Evolutionary conservation across 2,113 vertebrate genomes (phyloP), one percentile per base, ranked within the genome.

Genomic region (Oenanthe oenanthe): DNA sequence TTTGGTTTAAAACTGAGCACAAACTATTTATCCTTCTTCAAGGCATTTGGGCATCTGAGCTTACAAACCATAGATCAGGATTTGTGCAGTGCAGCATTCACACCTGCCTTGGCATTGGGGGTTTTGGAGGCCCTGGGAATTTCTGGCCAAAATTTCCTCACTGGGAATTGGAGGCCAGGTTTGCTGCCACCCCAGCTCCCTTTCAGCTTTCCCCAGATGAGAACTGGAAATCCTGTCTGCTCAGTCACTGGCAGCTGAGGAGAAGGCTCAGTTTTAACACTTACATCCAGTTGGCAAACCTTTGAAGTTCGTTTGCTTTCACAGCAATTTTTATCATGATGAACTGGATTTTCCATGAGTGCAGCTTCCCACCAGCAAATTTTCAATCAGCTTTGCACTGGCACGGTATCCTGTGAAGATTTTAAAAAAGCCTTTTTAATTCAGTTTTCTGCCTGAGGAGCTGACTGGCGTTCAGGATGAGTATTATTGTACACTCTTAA

Each of bases 231-330:
- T 31, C 9, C 28, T 43, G n/a, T 34, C 28, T 61, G 12, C 71
- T 85, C 48, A 61, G 75, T 57, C 31, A 21, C 2, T 57, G 54
- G 7, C 67, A 86, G 72, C 25, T 0, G 1, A 80, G 65, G 38
- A 62, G n/a, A 24, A 62, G 20, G 45, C 42, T 92, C 42, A 17
- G 20, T 88, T 24, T 61, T 70, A 88, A 22, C 62, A 42, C 25
- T 80, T 92, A 13, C 2, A 48, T 76, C 73, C 50, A 62, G 28
- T 10, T 77, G 60, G 50, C 32, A 86, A 77, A 70, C 9, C 38
- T 93, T 75, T 91, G 60, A 94, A 92, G 81, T 84, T 73, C 80
- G 38, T 77, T 68, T 77, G 65, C 80, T 94, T 76, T 67, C 60
- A 51, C 68, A 80, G n/a, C 54, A 62, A 29, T 92, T 96, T 91